Percentiles rank a stretch among this genome's conserved stretches.
These are phyloP conservation scores for Salpingus planirostris DNA, from an alignment of 2,888 invertebrate genomes.

Conservation along the genomic window DNA sequence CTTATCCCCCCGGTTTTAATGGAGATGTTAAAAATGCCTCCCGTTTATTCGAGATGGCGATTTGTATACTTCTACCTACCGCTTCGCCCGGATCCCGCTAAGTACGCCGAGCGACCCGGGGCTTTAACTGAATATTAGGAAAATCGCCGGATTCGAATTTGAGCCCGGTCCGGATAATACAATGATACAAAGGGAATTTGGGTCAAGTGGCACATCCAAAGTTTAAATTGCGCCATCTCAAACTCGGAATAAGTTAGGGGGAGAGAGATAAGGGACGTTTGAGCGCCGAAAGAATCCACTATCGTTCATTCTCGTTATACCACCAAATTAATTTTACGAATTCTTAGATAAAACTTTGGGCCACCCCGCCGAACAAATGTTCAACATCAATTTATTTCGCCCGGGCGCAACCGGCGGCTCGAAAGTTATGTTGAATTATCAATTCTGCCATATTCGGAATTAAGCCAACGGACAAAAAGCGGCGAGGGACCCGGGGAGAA, in stretches of 20 bases:
- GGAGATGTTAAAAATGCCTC: no score
- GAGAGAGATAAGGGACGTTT: conserved; percentile 25
- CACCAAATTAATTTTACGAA: conserved; percentile 28
- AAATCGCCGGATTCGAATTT: conserved; percentile 22
- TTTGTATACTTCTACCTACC: no score
- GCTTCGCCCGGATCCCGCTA: no score
- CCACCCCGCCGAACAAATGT: conserved; percentile 19
- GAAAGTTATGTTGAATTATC: background rate
- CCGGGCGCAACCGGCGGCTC: no score
- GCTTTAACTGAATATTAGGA: no score
- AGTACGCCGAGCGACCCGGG: no score
- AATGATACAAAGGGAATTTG: conserved; percentile 27
- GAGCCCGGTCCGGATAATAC: conserved; percentile 19
- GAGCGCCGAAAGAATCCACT: conserved; percentile 26
- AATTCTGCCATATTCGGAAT: background rate
- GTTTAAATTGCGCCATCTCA: conserved; percentile 32
- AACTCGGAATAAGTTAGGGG: conserved; percentile 29
- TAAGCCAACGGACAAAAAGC: background rate
- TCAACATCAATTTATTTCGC: conserved; percentile 22
- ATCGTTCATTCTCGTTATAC: conserved; percentile 26
- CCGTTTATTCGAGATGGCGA: no score
- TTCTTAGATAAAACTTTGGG: conserved; percentile 25
- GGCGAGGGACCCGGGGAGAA: no score
- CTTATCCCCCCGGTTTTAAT: no score
- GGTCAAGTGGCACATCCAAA: conserved; percentile 30